A percentile compares a stretch with the other conserved stretches of the same genome.
These are phyloP conservation scores for Homalodisca vitripennis DNA, from an alignment of 1,140 invertebrate genomes.

Conservation along the genomic window DNA sequence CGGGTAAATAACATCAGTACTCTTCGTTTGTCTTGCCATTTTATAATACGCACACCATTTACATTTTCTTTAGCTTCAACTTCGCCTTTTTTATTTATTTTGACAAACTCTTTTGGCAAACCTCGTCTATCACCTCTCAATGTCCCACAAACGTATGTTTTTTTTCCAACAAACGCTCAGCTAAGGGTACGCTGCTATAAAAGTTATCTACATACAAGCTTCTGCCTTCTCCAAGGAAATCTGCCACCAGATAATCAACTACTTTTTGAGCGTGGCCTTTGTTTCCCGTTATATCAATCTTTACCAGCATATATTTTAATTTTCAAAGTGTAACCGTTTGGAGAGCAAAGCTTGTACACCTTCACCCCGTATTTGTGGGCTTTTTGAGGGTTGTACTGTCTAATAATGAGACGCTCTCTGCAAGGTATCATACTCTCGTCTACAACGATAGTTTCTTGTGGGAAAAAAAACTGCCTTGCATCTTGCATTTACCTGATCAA, in stretches of 20 bases:
- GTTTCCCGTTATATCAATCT: background rate
- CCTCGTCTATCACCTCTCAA: background rate
- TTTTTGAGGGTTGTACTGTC: constrained; percentile 45
- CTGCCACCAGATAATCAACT: background rate
- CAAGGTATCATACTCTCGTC: constrained; percentile 43
- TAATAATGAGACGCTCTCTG: constrained; percentile 43
- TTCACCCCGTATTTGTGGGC: constrained; percentile 45
- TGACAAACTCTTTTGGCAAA: background rate
- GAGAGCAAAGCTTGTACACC: constrained; percentile 36
- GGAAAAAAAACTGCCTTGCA: background rate
- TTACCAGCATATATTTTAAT: constrained; percentile 21
- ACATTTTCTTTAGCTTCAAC: background rate
- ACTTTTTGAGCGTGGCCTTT: constrained; percentile 5
- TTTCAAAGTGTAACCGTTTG: background rate
- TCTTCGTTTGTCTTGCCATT: constrained; percentile 2
- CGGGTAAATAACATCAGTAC: background rate
- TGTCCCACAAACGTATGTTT: background rate
- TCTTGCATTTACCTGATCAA: background rate
- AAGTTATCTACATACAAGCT: constrained; percentile 11
- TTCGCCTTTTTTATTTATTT: background rate
- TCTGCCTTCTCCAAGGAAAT: background rate
- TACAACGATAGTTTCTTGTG: constrained; percentile 38
- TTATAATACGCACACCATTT: background rate
- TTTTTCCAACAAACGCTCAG: constrained; percentile 2
- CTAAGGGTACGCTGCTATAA: background rate